Evolutionary conservation across 1,140 invertebrate species (phyloP).

Genomic region (Trachymyrmex septentrionalis): DNA sequence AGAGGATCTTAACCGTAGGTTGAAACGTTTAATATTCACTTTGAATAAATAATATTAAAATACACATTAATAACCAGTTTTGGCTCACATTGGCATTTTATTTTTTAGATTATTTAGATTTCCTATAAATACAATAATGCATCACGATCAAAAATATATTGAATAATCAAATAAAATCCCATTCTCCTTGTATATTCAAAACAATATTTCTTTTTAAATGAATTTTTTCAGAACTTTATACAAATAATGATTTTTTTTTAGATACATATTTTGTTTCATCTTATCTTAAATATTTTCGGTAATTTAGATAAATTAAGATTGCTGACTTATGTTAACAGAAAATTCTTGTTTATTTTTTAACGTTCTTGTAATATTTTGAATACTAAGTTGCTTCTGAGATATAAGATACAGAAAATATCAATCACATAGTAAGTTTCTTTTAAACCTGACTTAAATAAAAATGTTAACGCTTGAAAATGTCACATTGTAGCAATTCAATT

Average conservation of each 20-base stretch:
- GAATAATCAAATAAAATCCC: not conserved
- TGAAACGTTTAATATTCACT: too few relatives aligned
- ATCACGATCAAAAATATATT: not conserved
- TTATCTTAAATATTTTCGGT: not conserved
- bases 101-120: slow-evolving; percentile 10
- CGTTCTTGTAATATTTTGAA: too few relatives aligned
- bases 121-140: not conserved
- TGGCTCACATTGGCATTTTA: too few relatives aligned
- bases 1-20: too few relatives aligned
- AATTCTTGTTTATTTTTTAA: not conserved
- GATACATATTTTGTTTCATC: not conserved
- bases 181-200: not conserved
- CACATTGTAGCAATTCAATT: too few relatives aligned
- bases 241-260: not conserved
- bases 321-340: not conserved
- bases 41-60: too few relatives aligned
- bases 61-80: too few relatives aligned
- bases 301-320: not conserved
- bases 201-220: not conserved
- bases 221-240: not conserved
- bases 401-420: too few relatives aligned
- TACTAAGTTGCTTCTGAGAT: too few relatives aligned
- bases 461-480: too few relatives aligned
- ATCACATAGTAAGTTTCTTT: too few relatives aligned
- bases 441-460: too few relatives aligned